Conservation (phyloP, 2,888 invertebrate species). For the Brenthis hecate region DNA sequence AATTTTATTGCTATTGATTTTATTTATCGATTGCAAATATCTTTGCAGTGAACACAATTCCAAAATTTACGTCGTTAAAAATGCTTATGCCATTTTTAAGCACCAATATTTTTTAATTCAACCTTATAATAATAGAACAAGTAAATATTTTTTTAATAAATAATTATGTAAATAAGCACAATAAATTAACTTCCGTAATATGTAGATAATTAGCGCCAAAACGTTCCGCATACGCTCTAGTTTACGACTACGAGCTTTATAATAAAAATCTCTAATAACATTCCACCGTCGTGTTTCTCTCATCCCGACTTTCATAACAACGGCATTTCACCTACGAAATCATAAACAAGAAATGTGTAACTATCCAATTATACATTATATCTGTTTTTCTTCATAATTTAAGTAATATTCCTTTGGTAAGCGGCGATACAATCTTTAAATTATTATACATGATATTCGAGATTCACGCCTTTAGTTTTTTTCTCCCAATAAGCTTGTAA, state of each 20-base stretch:
- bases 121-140: too few species aligned
- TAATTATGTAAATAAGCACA: too few species aligned
- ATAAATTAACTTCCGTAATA: background rate
- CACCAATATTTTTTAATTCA: too few species aligned
- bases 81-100: too few species aligned
- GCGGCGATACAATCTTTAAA: conserved; percentile 64
- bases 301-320: conserved; percentile 62
- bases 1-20: conserved; percentile 78
- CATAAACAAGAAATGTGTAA: conserved; percentile 62
- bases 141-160: too few species aligned
- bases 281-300: conserved; percentile 62
- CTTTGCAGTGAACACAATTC: background rate
- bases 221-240: conserved; percentile 56
- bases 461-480: conserved; percentile 56
- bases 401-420: conserved; percentile 40
- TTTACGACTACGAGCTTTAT: conserved; percentile 66
- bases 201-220: conserved; percentile 38
- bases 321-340: conserved; percentile 52
- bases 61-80: background rate
- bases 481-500: conserved; percentile 67
- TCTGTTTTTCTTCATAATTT: conserved; percentile 58
- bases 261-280: conserved; percentile 73
- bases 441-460: conserved; percentile 66
- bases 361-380: conserved; percentile 65
- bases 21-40: conserved; percentile 65